Base-by-base conservation (phyloP, 2,797 vertebrate genomes). In the Calcarius lapponicus region DNA sequence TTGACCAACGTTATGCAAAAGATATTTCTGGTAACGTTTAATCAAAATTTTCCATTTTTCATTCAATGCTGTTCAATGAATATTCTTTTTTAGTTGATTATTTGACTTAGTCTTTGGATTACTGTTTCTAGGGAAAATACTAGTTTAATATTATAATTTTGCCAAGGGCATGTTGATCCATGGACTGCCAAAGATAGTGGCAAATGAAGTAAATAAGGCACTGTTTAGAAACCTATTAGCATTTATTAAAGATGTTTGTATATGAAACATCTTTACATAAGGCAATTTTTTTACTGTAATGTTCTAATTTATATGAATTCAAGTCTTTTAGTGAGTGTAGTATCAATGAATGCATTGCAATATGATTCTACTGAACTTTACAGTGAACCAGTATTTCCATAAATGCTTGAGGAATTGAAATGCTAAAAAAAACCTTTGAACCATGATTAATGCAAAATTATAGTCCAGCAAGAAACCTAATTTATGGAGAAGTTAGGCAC, bases 281-380 rank as follows among this genome's bases (percentile, higher is more conserved):
- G 45, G 29, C 51, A 60, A 34, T 66, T 36, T 57, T 11, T 13
- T 54, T 87, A 58, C 51, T 72, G 60, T 71, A 73, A 3, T 66
- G 8, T 80, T 50, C 29, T 88, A 61, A 67, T 88, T 92, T 74
- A 79, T 83, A 57, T 42, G 8, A 17, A 57, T 71, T 86, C 17
- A 67, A 45, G 25, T 71, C 32, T 86, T 91, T 15, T 22, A 48
- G 34, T 36, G 66, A 71, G 47, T 0, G 0, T 62, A 62, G n/a
- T 51, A 50, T 78, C 32, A 67, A 21, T 83, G 17, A 86, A 67
- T 88, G 18, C 57, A 32, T 74, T 91, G 72, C 57, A 71, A 25
- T 81, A 54, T 88, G 86, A 7, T 72, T 87, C n/a, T 79, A 15
- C n/a, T 91, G 86, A 89, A 73, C 74, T 95, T 92, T 28, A 79